Conservation (phyloP, 2,113 vertebrate genomes). For the Tenebrosternarchus preto region DNA sequence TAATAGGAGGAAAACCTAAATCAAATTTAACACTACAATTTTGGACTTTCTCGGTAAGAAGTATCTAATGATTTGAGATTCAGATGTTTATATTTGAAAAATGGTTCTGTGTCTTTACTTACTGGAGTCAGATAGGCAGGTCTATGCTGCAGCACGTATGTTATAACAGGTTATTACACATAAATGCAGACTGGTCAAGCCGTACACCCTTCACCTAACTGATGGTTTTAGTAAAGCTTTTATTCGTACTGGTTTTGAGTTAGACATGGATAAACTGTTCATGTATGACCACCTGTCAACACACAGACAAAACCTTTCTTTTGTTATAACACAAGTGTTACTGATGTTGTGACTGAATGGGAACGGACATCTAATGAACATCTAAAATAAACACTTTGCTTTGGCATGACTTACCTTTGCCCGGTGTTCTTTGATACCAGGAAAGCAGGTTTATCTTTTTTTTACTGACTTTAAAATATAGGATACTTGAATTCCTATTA, state of each 20-base stretch:
- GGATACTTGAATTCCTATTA: no score
- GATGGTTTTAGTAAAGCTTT: not conserved
- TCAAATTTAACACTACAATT: not conserved
- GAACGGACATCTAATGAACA: constrained; percentile 62
- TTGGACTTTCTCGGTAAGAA: not conserved
- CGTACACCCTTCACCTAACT: not conserved
- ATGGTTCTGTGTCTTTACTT: not conserved
- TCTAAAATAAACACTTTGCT: constrained; percentile 67
- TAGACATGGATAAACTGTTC: not conserved
- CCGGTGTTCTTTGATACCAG: not conserved
- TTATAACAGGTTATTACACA: not conserved
- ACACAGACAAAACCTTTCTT: constrained; percentile 9
- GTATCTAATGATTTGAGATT: not conserved
- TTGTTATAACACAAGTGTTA: constrained; percentile 8
- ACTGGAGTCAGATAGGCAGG: not conserved
- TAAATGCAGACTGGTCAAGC: not conserved
- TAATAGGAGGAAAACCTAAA: not conserved
- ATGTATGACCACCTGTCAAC: not conserved
- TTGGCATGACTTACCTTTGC: constrained; percentile 53
- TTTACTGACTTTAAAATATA: no score
- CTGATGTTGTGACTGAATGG: constrained; percentile 42
- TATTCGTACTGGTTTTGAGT: constrained; percentile 22
- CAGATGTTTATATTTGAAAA: not conserved
- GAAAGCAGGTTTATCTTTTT: not conserved
- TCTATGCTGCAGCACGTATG: not conserved